Base-by-base conservation (phyloP, 2,888 invertebrate species). In the Lymantria dispar region DNA sequence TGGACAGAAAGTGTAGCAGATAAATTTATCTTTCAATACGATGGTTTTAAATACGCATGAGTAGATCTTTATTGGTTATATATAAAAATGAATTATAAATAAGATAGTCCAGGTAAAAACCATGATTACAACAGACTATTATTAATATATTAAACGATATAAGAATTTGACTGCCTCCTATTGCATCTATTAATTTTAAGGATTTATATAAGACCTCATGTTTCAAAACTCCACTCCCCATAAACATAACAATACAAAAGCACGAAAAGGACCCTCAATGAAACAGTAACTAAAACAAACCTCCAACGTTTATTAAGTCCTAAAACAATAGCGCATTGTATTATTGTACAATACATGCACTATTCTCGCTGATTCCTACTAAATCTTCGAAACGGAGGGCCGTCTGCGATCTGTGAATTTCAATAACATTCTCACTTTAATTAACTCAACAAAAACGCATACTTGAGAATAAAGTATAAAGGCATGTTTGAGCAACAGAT, bases 291-390 rank as follows among this genome's bases (percentile, higher is more conserved):
- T 58, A 67, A 67, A 59, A 66, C 62, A 78, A 75, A 76, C 72
- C 67, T 67, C 68, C 61, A 72, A 22, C 22, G 22, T 22, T 72
- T 75, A 77, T 76, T 75, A 76, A 82, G 73, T 74, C 72, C 76
- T 70, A 66, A 68, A 74, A 87, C 87, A 89, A 87, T 82, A 66
- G 75, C 45, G 73, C 72, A 86, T 88, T 89, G 89, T 89, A 83
- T 85, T 82, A 71, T 70, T 74, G 51, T 70, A 89, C 83, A 87
- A 85, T 77, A 68, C 70, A 48, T 58, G 55, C 72, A 77, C 81
- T 86, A 83, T 87, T 80, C 74, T 72, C 75, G 69, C 75, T 78
- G 83, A 87, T 85, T 81, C 84, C 74, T 58, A 76, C 81, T 74
- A 81, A 87, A 83, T 80, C 79, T 76, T 76, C 75, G 61, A 78